Evolutionary conservation across 2,797 vertebrate genomes (phyloP).

Genomic region (Sebastes steindachneri): DNA sequence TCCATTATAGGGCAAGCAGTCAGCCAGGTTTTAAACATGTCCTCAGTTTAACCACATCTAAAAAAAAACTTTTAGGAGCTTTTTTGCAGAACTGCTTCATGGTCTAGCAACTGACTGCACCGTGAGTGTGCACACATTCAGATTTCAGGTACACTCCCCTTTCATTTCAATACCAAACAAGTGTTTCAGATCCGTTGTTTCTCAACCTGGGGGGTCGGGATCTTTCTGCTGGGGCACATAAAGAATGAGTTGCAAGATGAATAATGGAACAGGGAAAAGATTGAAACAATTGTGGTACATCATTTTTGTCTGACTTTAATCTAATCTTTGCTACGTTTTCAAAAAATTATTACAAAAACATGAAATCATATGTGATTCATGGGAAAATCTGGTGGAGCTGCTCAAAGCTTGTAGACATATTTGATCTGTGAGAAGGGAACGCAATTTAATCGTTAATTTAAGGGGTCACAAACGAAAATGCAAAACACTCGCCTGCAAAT

Average conservation of each 20-base stretch:
- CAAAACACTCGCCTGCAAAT: no score
- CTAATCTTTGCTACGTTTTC: background rate
- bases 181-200: background rate
- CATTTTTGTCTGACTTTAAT: no score
- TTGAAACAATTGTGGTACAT: background rate
- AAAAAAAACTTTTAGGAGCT: background rate
- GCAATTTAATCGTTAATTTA: background rate
- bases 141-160: background rate
- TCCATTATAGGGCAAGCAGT: background rate
- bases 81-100: background rate
- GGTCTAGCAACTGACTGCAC: background rate
- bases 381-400: background rate
- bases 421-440: background rate
- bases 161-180: background rate
- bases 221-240: background rate
- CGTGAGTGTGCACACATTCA: background rate
- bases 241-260: background rate
- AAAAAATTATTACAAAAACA: background rate
- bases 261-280: background rate
- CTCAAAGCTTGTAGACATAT: no score
- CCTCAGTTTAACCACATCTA: background rate
- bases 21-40: background rate
- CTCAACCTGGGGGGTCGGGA: background rate
- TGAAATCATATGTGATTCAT: background rate
- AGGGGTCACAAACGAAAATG: background rate